A percentile compares a stretch with the other conserved stretches of the same genome.
Evolutionary conservation across 2,888 invertebrate genomes (phyloP).

Genomic region (Antheraea yamamai): DNA sequence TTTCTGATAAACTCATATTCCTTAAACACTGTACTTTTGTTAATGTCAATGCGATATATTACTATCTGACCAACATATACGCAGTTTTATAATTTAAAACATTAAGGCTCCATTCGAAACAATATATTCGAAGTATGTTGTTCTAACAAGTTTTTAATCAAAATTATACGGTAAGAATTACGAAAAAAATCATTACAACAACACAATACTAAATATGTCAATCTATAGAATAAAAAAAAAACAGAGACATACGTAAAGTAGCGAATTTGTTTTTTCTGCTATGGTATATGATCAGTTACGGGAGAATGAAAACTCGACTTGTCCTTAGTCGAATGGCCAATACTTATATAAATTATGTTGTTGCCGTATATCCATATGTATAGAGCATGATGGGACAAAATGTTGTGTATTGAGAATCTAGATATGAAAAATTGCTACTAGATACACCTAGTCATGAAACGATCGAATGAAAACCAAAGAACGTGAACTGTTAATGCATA

Average conservation of each 20-base stretch:
- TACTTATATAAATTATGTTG: neutral
- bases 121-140: neutral
- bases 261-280: neutral
- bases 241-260: neutral
- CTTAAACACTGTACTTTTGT: neutral
- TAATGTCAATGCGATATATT: neutral
- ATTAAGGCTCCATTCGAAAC: neutral
- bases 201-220: neutral
- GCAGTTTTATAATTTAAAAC: neutral
- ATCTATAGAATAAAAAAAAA: neutral
- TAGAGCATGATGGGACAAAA: neutral
- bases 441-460: slow-evolving; percentile 11
- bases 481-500: neutral
- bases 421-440: neutral
- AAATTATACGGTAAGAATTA: neutral
- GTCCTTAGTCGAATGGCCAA: neutral
- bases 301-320: neutral
- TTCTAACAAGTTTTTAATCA: neutral
- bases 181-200: neutral
- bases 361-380: neutral
- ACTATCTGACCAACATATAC: neutral
- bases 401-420: neutral
- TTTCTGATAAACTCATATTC: neutral
- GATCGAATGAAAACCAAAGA: slow-evolving; percentile 14
- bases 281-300: neutral